Conservation (phyloP, 2,888 invertebrate genomes). For the Hyposoter didymator region DNA sequence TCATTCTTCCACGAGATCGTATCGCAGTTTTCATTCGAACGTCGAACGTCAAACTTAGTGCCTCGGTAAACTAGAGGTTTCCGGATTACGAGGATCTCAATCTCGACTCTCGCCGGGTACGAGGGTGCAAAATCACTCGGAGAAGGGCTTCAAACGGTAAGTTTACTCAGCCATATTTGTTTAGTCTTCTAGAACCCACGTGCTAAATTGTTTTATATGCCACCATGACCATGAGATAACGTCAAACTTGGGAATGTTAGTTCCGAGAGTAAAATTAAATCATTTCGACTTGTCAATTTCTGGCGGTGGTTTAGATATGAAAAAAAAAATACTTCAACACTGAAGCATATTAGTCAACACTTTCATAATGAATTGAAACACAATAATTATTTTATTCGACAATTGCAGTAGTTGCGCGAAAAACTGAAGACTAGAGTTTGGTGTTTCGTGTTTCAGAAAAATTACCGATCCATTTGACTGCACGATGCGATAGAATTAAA, state of each 20-base stretch:
- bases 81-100: constrained; percentile 4
- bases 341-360: not conserved
- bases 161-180: constrained; percentile 5
- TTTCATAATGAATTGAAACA: not conserved
- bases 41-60: not conserved
- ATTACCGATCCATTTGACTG: not conserved
- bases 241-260: not conserved
- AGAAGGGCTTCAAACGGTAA: constrained; percentile 7
- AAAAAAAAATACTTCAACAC: not conserved
- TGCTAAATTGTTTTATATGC: constrained; percentile 6
- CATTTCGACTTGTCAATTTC: not conserved
- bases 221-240: not conserved
- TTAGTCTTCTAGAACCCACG: not conserved
- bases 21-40: not conserved
- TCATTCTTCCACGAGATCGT: not conserved
- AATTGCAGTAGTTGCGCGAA: not conserved
- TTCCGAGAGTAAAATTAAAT: not conserved
- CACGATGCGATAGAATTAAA: not conserved
- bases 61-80: constrained; percentile 3
- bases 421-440: not conserved
- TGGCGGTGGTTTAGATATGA: not conserved
- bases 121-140: not conserved
- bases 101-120: not conserved
- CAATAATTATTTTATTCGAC: not conserved
- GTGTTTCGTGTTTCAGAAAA: not conserved